These are phyloP conservation scores for Eriosoma lanigerum DNA, from an alignment of 1,140 invertebrate genomes.

Conservation along the genomic window DNA sequence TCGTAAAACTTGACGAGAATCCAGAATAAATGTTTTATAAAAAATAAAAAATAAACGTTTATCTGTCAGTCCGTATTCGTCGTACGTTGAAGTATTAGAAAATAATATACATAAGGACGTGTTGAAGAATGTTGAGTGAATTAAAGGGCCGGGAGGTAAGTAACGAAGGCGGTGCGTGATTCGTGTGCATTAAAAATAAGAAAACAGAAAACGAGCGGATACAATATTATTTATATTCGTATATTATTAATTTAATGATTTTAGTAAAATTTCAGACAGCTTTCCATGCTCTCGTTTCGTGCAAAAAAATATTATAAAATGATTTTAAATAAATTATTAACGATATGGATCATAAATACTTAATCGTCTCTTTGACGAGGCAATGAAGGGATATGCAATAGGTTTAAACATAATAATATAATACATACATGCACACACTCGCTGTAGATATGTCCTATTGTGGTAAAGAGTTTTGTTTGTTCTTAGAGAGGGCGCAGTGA, in stretches of 20 bases:
- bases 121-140: too few species aligned
- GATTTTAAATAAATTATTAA: background rate
- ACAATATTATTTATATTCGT: too few species aligned
- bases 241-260: too few species aligned
- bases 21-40: background rate
- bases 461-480: background rate
- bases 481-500: background rate
- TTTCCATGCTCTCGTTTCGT: too few species aligned
- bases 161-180: too few species aligned
- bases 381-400: conserved; percentile 13
- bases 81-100: too few species aligned
- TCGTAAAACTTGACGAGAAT: background rate
- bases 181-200: too few species aligned
- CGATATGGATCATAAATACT: background rate
- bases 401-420: background rate
- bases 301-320: too few species aligned
- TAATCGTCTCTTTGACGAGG: background rate
- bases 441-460: background rate
- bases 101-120: too few species aligned
- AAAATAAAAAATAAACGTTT: background rate
- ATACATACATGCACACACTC: background rate
- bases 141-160: too few species aligned
- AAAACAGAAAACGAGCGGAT: too few species aligned
- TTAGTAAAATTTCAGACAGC: too few species aligned
- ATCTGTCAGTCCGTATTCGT: background rate